Evolutionary conservation across 2,888 invertebrate genomes (phyloP).

Genomic region (Homarus gammarus): DNA sequence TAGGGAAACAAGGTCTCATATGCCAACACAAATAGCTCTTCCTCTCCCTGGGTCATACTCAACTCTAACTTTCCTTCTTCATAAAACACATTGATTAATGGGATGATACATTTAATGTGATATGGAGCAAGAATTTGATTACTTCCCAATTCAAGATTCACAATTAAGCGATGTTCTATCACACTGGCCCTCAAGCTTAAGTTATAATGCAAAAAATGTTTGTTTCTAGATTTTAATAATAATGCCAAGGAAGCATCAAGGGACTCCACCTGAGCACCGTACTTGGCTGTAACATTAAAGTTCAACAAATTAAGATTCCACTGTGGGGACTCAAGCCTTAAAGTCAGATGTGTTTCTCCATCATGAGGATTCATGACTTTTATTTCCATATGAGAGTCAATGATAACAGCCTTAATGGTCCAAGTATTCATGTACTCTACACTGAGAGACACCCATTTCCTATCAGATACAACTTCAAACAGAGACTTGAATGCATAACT

Average conservation of each 20-base stretch:
- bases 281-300: constrained; percentile 3
- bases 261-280: not conserved
- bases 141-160: constrained; percentile 6
- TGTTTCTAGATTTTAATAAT: not conserved
- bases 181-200: not conserved
- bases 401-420: not conserved
- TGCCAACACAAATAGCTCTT: not conserved
- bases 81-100: not conserved
- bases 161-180: not conserved
- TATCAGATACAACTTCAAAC: constrained; percentile 13
- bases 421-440: not conserved
- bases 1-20: not conserved
- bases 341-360: not conserved
- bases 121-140: not conserved
- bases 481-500: not conserved
- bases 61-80: constrained; percentile 9
- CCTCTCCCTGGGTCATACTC: not conserved
- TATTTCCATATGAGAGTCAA: constrained; percentile 20
- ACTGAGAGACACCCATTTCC: constrained; percentile 18
- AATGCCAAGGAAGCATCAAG: not conserved
- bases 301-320: not conserved
- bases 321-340: constrained; percentile 24
- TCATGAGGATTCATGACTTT: not conserved
- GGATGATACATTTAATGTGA: not conserved
- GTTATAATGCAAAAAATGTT: not conserved